phyloP scores from a whole-genome alignment of 1,140 invertebrate species.

The Drosophila nannoptera region DNA sequence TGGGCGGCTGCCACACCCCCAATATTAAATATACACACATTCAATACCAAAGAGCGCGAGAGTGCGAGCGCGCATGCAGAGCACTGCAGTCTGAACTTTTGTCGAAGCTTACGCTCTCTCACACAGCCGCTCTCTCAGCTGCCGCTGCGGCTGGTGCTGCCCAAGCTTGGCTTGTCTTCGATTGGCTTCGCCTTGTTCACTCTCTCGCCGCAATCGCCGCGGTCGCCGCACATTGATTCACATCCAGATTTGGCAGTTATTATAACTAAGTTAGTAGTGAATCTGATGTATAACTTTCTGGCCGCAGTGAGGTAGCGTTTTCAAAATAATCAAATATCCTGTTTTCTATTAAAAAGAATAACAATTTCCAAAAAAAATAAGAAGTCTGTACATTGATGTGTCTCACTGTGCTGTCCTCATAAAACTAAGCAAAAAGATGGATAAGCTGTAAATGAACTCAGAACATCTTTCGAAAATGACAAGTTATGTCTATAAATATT shows the following conservation, averaged over 20 bases:
- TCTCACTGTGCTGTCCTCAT: slow-evolving; percentile 6
- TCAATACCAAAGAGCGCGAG: slow-evolving; percentile 20
- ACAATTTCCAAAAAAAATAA: no score
- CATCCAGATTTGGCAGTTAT: slow-evolving; percentile 13
- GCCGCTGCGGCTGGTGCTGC: neutral
- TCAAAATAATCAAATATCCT: no score
- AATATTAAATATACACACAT: slow-evolving; percentile 32
- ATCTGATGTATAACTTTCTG: slow-evolving; percentile 41
- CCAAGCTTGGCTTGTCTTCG: neutral
- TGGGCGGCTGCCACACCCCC: slow-evolving; percentile 45
- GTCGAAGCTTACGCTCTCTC: slow-evolving; percentile 17
- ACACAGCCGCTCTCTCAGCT: slow-evolving; percentile 6
- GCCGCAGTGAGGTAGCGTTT: neutral
- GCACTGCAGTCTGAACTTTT: slow-evolving; percentile 5
- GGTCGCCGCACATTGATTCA: slow-evolving; percentile 25
- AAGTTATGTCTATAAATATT: slow-evolving; percentile 70
- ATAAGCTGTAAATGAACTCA: slow-evolving; percentile 22
- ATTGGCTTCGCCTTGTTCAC: slow-evolving; percentile 2
- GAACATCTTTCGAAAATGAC: slow-evolving; percentile 66
- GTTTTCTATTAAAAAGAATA: no score
- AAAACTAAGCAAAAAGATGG: neutral
- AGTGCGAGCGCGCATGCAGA: slow-evolving; percentile 1
- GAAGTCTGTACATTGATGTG: neutral
- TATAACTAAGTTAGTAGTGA: slow-evolving; percentile 33
- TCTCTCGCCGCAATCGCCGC: slow-evolving; percentile 1